These are phyloP conservation scores for Grammomys surdaster DNA, from an alignment of 2,113 vertebrate species.

Conservation along the genomic window DNA sequence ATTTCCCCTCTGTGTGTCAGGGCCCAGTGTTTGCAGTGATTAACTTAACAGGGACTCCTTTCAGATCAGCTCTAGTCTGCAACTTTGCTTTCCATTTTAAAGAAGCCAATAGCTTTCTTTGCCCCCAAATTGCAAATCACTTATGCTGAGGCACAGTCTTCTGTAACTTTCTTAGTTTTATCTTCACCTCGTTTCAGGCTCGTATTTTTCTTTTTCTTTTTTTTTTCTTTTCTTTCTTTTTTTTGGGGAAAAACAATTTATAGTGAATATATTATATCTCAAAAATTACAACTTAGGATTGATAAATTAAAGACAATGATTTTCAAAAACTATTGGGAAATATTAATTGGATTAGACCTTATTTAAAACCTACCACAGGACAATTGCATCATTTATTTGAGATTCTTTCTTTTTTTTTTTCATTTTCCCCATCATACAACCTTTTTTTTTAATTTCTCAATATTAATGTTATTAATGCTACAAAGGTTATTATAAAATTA, in stretches of 20 bases:
- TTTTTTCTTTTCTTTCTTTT: too few relatives aligned
- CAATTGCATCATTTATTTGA: neutral
- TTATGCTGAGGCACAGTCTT: neutral
- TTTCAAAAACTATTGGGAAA: neutral
- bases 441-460: neutral
- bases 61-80: slow-evolving; percentile 28
- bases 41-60: slow-evolving; percentile 57
- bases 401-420: too few relatives aligned
- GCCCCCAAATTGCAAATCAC: neutral
- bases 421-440: neutral
- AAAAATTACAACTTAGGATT: neutral
- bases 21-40: slow-evolving; percentile 30
- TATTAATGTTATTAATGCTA: too few relatives aligned
- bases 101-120: slow-evolving; percentile 35
- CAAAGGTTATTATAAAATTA: too few relatives aligned
- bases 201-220: too few relatives aligned
- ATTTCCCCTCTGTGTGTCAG: slow-evolving; percentile 13
- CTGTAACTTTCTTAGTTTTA: slow-evolving; percentile 10
- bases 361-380: neutral
- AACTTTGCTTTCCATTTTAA: slow-evolving; percentile 48
- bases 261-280: neutral
- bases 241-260: neutral
- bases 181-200: slow-evolving; percentile 1
- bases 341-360: neutral
- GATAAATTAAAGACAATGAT: neutral